phyloP scores from a whole-genome alignment of 2,888 invertebrate genomes.

The Machimus atricapillus region DNA sequence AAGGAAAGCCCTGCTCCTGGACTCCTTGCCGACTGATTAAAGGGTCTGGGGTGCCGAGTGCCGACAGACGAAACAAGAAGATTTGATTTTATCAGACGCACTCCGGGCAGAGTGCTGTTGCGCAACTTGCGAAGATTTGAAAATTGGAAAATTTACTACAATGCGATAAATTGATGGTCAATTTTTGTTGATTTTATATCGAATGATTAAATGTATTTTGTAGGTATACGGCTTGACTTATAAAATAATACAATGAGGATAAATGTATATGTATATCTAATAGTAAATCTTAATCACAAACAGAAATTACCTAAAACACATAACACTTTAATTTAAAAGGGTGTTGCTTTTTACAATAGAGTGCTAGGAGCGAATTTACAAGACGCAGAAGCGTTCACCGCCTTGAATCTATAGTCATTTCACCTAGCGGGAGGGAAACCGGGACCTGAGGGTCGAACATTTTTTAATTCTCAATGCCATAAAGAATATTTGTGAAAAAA shows the following conservation, averaged over 20 bases:
- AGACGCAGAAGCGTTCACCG: too few species aligned
- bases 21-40: background rate
- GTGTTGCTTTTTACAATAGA: too few species aligned
- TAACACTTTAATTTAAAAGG: too few species aligned
- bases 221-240: background rate
- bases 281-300: too few species aligned
- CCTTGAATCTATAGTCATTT: too few species aligned
- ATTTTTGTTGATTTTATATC: background rate
- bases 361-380: too few species aligned
- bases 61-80: background rate
- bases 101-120: background rate
- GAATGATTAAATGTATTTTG: background rate
- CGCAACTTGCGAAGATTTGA: background rate
- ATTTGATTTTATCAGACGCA: conserved; percentile 29
- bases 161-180: background rate
- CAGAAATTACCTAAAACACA: too few species aligned
- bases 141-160: background rate
- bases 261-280: too few species aligned
- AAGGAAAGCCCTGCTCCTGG: background rate
- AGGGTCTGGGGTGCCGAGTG: background rate
- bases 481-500: too few species aligned
- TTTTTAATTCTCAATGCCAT: too few species aligned
- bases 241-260: background rate
- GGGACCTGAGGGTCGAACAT: too few species aligned
- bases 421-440: too few species aligned